Evolutionary conservation across 2,888 invertebrate genomes (phyloP), one percentile per base, ranked within the genome.

Genomic region (Aphodius sticticus): DNA sequence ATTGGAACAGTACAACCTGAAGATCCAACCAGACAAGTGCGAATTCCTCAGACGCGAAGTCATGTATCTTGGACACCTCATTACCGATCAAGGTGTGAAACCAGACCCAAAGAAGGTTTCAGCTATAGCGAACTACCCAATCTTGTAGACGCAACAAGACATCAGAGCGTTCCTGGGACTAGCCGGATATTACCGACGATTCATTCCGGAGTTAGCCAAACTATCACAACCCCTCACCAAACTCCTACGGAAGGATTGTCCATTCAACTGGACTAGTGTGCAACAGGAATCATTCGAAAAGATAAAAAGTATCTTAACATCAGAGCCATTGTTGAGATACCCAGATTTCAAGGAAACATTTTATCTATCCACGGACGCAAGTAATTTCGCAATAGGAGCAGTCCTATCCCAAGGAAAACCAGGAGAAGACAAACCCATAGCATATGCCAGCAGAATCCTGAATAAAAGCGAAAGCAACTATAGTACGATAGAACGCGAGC

Each of bases 381-480:
- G 84, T 16, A 84, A 87, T 70, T 82, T 82, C 69, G 85, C 85
- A 12, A 80, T 87, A 2, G 87, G 86, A 6, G 83, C 84, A 0
- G 82, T 88, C 0, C 69, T 88, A 6, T 85, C 86, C 0, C 87
- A 88, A 83, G 83, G 83, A 37, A 6, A 80, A 80, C 79, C 82
- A 35, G 81, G 82, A 37, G 82, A 84, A 74, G 86, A 88, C 78
- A 78, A 85, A 16, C 88, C 87, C 0, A 84, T 89, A 2, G 87
- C 88, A 14, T 89, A 86, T 80, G 86, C 86, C 4, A 84, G 84
- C 36, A 77, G 87, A 80, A 86, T 86, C 0, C 78, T 87, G 15
- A 88, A 85, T 79, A 82, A 84, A 79, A 83, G 85, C 0, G 87
- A 88, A 84, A 69, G 37, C 6, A 88, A 87, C 76, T 89, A 89